These are phyloP conservation scores for Halcyon smyrnensis DNA, from an alignment of 2,797 vertebrate genomes.

Conservation along the genomic window DNA sequence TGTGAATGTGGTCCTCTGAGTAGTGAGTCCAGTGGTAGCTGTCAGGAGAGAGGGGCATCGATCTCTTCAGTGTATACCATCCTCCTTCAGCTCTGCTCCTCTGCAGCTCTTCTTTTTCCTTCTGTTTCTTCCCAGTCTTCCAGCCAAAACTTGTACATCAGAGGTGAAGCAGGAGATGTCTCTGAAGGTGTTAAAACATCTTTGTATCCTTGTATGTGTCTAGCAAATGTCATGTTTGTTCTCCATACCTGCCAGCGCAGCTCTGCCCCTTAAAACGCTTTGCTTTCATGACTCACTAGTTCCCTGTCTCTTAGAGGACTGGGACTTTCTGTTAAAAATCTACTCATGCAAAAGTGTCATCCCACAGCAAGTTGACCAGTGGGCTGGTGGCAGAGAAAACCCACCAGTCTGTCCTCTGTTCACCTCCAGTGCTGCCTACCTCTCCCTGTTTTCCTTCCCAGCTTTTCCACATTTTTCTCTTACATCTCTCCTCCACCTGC, in stretches of 20 bases:
- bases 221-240: background rate
- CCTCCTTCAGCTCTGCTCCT: background rate
- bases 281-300: background rate
- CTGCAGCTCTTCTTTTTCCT: background rate
- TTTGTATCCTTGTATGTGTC: background rate
- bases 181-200: background rate
- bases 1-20: background rate
- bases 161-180: background rate
- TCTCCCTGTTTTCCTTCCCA: background rate
- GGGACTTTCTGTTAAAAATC: background rate
- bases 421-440: background rate
- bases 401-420: background rate
- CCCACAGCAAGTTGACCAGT: background rate
- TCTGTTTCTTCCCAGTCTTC: background rate
- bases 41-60: background rate
- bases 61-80: background rate
- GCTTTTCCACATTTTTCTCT: background rate
- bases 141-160: background rate
- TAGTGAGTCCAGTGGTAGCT: accelerated
- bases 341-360: background rate
- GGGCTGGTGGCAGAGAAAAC: background rate
- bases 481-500: background rate
- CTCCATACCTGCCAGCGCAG: background rate
- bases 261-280: background rate
- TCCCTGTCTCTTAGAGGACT: background rate